phyloP scores from a whole-genome alignment of 2,113 vertebrate species.

The Bettongia penicillata region DNA sequence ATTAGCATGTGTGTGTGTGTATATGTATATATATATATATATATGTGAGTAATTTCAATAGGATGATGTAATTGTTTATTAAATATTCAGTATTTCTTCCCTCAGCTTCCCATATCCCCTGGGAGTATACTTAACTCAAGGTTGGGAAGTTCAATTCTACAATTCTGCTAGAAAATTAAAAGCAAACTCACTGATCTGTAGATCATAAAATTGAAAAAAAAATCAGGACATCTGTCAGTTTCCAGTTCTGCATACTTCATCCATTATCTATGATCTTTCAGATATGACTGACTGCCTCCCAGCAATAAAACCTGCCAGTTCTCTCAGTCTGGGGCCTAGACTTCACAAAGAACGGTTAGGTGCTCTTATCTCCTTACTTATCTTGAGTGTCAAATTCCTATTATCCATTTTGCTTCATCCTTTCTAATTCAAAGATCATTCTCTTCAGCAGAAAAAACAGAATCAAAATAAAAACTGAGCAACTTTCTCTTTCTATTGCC shows the following conservation, averaged over 20 bases:
- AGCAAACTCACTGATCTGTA: not conserved
- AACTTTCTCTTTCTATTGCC: not conserved
- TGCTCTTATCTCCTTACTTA: not conserved
- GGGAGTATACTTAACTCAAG: not conserved
- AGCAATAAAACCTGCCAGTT: not conserved
- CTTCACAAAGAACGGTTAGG: not conserved
- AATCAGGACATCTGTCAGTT: not conserved
- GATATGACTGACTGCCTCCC: not conserved
- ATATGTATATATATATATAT: not conserved
- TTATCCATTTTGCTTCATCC: not conserved
- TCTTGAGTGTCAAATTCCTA: not conserved
- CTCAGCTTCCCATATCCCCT: not conserved
- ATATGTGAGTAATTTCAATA: not conserved
- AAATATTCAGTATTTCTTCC: not conserved
- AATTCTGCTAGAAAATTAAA: not conserved
- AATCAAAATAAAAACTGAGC: not conserved
- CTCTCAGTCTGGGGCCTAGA: not conserved
- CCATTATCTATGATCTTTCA: not conserved
- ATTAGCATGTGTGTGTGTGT: not conserved
- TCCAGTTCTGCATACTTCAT: not conserved
- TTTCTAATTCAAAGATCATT: not conserved
- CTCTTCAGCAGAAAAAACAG: not conserved
- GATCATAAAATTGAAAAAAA: not conserved
- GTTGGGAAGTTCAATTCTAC: not conserved
- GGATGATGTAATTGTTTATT: not conserved